Base-by-base conservation (phyloP, 2,888 invertebrate genomes). In the Agrochola circellaris region DNA sequence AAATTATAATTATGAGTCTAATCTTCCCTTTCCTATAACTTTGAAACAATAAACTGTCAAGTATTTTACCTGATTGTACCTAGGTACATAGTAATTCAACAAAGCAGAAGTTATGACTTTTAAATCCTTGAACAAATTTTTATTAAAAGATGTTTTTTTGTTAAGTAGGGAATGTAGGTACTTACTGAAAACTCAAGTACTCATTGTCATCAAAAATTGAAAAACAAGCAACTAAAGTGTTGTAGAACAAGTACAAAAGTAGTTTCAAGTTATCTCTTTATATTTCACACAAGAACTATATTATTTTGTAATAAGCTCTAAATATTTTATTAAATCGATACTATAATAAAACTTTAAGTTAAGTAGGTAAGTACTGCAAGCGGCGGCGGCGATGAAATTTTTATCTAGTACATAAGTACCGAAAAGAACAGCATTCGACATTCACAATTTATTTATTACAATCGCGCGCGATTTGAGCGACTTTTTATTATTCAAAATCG, bases 401-500 rank as follows among this genome's bases (percentile, higher is more conserved):
- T 17, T 62, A 17, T 23, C 13, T 48, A 11, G 20, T 48, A 51
- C 8, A 0, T 23, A 30, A 2, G 15, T 71, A 45, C 0, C 23
- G 0, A 61, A 5, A 42, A 38, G 3, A 51, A 38, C 30, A 30
- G 30, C 5, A 15, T 20, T 45, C 15, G 15, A 5, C 1, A 62
- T 26, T 23, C 5, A 23, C 3, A 64, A 68, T 34, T 23, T 42
- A 70, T 74, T 34, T 34, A 65, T 13, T 66, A n/a, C 11, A 74
- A 58, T 64, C 30, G 60, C 38, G 71, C 58, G 34, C 23, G n/a
- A 48, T 42, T 64, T 48, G 23, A 42, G 11, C 34, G 20, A 26
- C 20, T 70, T 71, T 48, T 81, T 81, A n/a, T 67, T 81, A 81
- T 58, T 74, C 74, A 60, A 3, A 58, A 48, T 42, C 20, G 8